Conservation (phyloP, 2,797 vertebrate genomes). For the Corythornis leucogaster region DNA sequence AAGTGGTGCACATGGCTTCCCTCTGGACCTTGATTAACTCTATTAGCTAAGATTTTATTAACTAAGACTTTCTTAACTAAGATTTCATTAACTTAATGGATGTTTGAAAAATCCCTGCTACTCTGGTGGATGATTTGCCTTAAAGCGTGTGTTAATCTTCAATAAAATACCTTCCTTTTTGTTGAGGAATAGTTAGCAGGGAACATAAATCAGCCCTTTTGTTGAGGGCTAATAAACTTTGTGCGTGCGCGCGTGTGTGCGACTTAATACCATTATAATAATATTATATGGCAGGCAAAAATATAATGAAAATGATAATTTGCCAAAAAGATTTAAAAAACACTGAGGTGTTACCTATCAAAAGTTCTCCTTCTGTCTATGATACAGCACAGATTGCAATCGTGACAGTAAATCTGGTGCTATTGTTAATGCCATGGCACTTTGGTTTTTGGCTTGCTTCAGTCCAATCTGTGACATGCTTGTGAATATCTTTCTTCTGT, state of each 20-base stretch:
- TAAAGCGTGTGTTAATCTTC: conserved; percentile 15
- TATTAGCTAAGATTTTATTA: conserved; percentile 40
- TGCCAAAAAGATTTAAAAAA: conserved; percentile 89
- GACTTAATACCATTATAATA: conserved; percentile 80
- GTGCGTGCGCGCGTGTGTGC: neutral
- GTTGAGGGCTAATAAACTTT: conserved; percentile 73
- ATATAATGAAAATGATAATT: conserved; percentile 90
- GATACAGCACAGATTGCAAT: conserved; percentile 91
- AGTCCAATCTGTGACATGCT: conserved; percentile 92
- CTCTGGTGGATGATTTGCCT: conserved; percentile 21
- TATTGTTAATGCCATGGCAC: conserved; percentile 90
- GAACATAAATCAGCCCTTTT: conserved; percentile 69
- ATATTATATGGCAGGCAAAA: conserved; percentile 87
- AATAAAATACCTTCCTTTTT: conserved; percentile 51
- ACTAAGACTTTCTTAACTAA: conserved; percentile 14
- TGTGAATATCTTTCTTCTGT: conserved; percentile 90
- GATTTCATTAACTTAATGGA: conserved; percentile 42
- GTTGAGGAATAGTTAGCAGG: neutral
- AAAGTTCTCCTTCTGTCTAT: conserved; percentile 90
- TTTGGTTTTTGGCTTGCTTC: conserved; percentile 90
- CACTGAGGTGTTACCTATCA: conserved; percentile 89
- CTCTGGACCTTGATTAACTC: conserved; percentile 33
- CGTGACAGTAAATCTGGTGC: conserved; percentile 92
- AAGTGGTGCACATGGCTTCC: neutral
- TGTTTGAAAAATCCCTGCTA: conserved; percentile 29